A percentile compares a stretch with the other conserved stretches of the same genome.
Evolutionary conservation across 2,888 invertebrate species (phyloP).

Genomic region (Zaprionus bogoriensis): DNA sequence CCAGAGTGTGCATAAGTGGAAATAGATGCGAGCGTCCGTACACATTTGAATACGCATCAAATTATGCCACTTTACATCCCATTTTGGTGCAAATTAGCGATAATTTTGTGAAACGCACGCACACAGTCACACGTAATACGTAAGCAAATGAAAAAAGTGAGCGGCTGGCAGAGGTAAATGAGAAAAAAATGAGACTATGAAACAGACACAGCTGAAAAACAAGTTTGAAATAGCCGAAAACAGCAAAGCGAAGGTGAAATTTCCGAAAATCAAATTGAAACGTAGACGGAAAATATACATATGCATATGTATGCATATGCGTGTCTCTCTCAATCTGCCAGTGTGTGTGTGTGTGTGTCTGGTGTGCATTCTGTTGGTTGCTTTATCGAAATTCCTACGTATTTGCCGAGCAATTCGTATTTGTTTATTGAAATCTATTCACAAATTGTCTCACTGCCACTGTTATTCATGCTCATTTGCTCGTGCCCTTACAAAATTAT

Average conservation of each 20-base stretch:
- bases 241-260: conserved; percentile 77
- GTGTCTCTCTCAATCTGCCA: too few species aligned
- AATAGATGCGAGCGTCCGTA: conserved; percentile 5
- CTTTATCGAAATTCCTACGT: conserved; percentile 13
- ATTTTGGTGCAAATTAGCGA: conserved; percentile 66
- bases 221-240: conserved; percentile 75
- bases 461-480: conserved; percentile 2
- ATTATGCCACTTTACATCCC: conserved; percentile 57
- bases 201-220: conserved; percentile 74
- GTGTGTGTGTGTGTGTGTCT: conserved; percentile 13
- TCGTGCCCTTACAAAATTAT: conserved; percentile 10
- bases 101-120: conserved; percentile 66
- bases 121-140: conserved; percentile 70
- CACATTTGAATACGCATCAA: conserved; percentile 46
- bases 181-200: conserved; percentile 62
- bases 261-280: conserved; percentile 77
- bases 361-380: conserved; percentile 47
- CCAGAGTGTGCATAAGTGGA: not conserved
- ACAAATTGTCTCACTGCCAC: conserved; percentile 20
- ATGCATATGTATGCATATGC: conserved; percentile 57
- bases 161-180: conserved; percentile 67
- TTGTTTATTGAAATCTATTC: conserved; percentile 1
- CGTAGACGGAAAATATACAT: conserved; percentile 73
- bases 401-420: conserved; percentile 4
- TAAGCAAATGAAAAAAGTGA: conserved; percentile 75